A percentile compares a stretch with the other conserved stretches of the same genome.
These are phyloP conservation scores for Phyllotreta cruciferae DNA, from an alignment of 2,888 invertebrate genomes.

Conservation along the genomic window DNA sequence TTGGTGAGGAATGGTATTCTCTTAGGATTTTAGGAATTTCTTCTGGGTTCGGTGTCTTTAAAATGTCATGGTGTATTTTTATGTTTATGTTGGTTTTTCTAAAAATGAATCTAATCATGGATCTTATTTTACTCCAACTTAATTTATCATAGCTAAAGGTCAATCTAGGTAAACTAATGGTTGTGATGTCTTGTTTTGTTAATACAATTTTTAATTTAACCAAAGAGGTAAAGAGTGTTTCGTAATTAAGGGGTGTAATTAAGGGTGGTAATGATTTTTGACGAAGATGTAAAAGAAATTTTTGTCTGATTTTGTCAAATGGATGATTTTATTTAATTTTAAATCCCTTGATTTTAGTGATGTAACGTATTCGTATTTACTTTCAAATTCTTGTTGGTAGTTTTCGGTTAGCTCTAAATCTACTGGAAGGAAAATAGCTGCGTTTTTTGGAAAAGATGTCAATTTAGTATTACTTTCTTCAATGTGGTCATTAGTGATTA, in stretches of 20 bases:
- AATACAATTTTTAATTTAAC: constrained; percentile 8
- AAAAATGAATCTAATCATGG: constrained; percentile 16
- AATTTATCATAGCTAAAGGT: constrained; percentile 19
- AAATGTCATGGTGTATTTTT: constrained; percentile 2
- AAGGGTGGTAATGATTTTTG: not conserved
- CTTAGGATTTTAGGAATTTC: constrained; percentile 28
- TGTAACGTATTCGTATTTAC: not conserved
- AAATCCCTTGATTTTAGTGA: not conserved
- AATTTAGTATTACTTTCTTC: not conserved
- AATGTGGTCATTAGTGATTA: constrained; percentile 4
- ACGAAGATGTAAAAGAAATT: constrained; percentile 9
- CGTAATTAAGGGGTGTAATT: not conserved
- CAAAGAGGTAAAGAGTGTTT: constrained; percentile 24
- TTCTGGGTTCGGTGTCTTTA: not conserved
- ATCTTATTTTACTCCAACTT: constrained; percentile 23
- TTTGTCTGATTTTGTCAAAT: not conserved
- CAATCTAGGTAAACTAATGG: constrained; percentile 23
- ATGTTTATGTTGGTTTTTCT: not conserved
- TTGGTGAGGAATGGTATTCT: constrained; percentile 40
- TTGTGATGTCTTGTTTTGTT: constrained; percentile 25
- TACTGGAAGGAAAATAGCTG: constrained; percentile 5
- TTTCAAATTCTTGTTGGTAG: constrained; percentile 2
- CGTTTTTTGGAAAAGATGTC: constrained; percentile 4
- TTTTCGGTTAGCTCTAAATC: constrained; percentile 12
- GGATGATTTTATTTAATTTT: not conserved